Conservation (phyloP, 2,797 vertebrate genomes). For the Mormyrus proboscirostris region DNA sequence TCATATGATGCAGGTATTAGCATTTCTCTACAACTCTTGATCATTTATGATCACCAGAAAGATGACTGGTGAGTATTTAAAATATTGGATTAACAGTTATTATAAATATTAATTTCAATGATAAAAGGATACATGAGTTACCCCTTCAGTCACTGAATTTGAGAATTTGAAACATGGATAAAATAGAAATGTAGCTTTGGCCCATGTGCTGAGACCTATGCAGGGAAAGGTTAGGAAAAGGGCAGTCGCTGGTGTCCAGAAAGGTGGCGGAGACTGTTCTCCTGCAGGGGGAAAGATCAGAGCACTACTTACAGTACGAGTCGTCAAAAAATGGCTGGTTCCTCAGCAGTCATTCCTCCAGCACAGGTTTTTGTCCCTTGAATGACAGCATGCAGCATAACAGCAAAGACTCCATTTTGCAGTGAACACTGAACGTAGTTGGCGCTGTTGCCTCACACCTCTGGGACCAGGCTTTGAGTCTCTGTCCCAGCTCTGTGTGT, state of each 20-base stretch:
- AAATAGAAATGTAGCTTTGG: constrained; percentile 18
- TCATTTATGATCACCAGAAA: background rate
- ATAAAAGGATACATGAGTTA: background rate
- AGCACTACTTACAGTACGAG: constrained; percentile 24
- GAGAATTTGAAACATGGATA: background rate
- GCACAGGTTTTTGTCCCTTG: background rate
- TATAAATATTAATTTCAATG: background rate
- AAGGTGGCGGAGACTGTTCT: constrained; percentile 21
- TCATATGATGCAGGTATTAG: background rate
- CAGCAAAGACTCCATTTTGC: background rate
- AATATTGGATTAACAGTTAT: background rate
- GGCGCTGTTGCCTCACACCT: background rate
- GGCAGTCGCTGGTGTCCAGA: constrained; percentile 36
- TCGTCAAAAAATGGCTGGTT: background rate
- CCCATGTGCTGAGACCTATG: constrained; percentile 28
- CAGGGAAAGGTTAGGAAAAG: constrained; percentile 40
- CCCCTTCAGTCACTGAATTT: background rate
- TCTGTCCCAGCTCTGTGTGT: background rate
- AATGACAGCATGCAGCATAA: background rate
- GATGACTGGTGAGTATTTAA: background rate
- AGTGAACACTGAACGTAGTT: background rate
- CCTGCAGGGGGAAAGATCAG: constrained; percentile 32
- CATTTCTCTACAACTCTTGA: background rate
- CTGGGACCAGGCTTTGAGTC: background rate
- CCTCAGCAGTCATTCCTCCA: background rate